phyloP scores from a whole-genome alignment of 2,888 invertebrate species.

The Heliconius aoede region DNA sequence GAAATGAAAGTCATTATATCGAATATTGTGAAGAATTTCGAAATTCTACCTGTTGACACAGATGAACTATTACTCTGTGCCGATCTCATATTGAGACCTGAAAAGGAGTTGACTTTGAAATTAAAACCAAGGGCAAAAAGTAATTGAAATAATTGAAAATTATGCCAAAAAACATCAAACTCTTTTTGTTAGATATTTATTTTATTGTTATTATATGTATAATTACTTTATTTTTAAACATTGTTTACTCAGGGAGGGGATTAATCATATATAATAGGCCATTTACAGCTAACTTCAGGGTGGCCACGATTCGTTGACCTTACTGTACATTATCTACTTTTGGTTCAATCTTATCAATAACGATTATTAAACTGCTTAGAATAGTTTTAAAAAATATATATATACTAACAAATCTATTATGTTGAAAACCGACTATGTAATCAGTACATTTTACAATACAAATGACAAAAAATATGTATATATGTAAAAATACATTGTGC shows the following conservation, averaged over 20 bases:
- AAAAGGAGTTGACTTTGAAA: conserved; percentile 66
- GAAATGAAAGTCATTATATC: conserved; percentile 82
- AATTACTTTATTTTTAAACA: too few species aligned
- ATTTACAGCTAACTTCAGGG: too few species aligned
- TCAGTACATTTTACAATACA: not conserved
- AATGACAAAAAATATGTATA: not conserved
- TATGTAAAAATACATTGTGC: too few species aligned
- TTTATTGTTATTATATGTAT: too few species aligned
- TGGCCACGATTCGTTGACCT: too few species aligned
- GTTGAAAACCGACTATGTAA: too few species aligned
- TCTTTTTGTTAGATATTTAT: not conserved
- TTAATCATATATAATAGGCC: too few species aligned
- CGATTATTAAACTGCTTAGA: not conserved
- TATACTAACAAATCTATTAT: not conserved
- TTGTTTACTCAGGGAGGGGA: too few species aligned
- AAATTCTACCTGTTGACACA: conserved; percentile 56
- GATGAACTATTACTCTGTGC: conserved; percentile 70
- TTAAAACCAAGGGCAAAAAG: conserved; percentile 52
- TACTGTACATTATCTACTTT: too few species aligned
- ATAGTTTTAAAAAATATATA: not conserved
- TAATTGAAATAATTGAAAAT: not conserved
- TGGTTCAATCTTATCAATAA: not conserved
- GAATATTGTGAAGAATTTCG: conserved; percentile 77
- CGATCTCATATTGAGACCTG: conserved; percentile 75
- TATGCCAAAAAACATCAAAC: not conserved